A percentile compares a stretch with the other conserved stretches of the same genome.
phyloP scores from a whole-genome alignment of 2,797 vertebrate species.

The Pygocentrus nattereri region DNA sequence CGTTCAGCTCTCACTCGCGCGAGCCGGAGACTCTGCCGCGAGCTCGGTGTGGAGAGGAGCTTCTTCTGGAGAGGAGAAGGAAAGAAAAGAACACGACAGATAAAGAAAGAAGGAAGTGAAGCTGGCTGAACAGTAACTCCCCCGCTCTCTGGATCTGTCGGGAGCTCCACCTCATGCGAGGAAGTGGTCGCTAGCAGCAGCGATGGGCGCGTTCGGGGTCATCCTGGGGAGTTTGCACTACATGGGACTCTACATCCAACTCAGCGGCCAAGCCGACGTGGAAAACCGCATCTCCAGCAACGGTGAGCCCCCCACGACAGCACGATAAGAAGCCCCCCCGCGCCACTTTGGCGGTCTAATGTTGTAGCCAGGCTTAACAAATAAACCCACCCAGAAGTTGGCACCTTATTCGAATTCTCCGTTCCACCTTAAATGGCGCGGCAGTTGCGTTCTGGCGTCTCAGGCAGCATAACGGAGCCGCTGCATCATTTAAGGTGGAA shows the following conservation, averaged over 20 bases:
- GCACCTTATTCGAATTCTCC: not conserved
- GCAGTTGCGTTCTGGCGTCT: not conserved
- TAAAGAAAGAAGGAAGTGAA: no score
- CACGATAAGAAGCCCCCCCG: not conserved
- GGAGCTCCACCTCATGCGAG: constrained; percentile 78
- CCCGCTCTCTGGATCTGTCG: constrained; percentile 68
- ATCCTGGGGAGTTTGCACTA: constrained; percentile 90
- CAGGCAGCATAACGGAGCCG: no score
- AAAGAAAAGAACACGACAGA: not conserved
- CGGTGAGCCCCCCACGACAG: constrained; percentile 77
- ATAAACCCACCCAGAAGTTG: no score
- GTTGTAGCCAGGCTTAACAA: no score
- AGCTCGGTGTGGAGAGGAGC: no score
- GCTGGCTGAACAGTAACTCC: constrained; percentile 44
- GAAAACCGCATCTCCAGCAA: constrained; percentile 87
- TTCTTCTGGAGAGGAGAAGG: constrained; percentile 4
- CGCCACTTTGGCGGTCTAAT: no score
- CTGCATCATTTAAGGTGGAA: not conserved
- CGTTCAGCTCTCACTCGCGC: constrained; percentile 54
- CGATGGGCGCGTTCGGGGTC: constrained; percentile 87
- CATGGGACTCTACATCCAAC: constrained; percentile 93
- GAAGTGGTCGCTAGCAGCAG: constrained; percentile 64
- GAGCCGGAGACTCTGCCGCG: constrained; percentile 65
- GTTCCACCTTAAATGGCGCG: not conserved
- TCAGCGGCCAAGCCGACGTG: constrained; percentile 83